Percentiles rank a stretch among this genome's conserved stretches.
These are phyloP conservation scores for Steinernema feltiae DNA, from an alignment of 1,140 invertebrate species.

Conservation along the genomic window DNA sequence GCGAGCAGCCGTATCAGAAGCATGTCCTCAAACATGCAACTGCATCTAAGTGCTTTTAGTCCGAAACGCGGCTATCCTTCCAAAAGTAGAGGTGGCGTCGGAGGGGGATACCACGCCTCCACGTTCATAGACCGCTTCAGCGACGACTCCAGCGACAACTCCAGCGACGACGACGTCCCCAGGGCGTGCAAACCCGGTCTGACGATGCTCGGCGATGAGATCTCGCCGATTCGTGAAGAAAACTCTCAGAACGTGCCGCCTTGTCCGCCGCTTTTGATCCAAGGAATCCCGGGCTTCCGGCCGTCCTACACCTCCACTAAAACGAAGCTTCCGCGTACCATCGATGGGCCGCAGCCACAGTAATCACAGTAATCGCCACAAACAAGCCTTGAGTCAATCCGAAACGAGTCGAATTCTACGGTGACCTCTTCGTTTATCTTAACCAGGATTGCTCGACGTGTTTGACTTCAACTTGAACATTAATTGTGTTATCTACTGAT, in stretches of 20 bases:
- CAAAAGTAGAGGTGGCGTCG: no score
- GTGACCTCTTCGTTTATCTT: background rate
- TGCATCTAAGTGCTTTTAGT: background rate
- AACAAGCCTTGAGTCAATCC: background rate
- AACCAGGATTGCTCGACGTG: background rate
- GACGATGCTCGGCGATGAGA: background rate
- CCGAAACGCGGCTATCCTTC: no score
- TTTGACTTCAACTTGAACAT: background rate
- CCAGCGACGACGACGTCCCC: background rate
- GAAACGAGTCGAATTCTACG: background rate
- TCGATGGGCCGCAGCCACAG: background rate
- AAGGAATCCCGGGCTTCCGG: background rate
- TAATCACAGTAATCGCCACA: background rate
- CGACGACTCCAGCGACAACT: background rate
- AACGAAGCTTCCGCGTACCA: no score
- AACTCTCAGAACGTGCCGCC: background rate
- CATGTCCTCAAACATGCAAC: background rate
- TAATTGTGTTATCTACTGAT: no score
- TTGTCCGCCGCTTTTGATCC: background rate
- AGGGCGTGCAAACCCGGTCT: background rate
- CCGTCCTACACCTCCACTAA: no score
- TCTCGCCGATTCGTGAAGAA: background rate
- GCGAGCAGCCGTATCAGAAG: background rate
- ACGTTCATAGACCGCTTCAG: background rate
- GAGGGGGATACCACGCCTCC: background rate